Base-by-base conservation (phyloP, 1,140 invertebrate genomes). In the Drosophila tropicalis region DNA sequence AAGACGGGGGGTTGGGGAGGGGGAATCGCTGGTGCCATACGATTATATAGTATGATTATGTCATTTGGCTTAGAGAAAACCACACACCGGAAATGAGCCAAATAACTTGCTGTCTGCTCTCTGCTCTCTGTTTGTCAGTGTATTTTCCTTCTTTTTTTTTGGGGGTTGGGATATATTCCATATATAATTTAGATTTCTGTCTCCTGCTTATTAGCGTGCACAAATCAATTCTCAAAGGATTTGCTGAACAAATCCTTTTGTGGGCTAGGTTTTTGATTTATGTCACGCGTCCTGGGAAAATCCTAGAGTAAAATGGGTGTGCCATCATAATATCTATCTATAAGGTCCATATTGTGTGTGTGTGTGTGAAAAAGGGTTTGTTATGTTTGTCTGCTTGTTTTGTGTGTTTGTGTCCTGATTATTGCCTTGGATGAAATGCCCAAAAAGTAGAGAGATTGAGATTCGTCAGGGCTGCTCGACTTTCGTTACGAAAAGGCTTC, bases 171-270 rank as follows among this genome's bases (percentile, higher is more conserved):
- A 29, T 29, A 29, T 29, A 29, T 29, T 55, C 55, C 29, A 72
- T 68, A 72, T 68, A 89, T 87, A 87, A 87, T 87, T 89, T 90
- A 81, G 81, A 76, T 81, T 85, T 76, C 79, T 70, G 66, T 72
- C 86, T 51, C 58, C 72, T 67, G 68, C 73, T 90, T 90, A 90
- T 90, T 90, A 87, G 87, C 86, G 86, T 90, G 86, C 86, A 90
- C 86, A 73, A 90, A 90, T 90, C 86, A 90, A 90, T 90, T 90
- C 86, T 90, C 86, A 81, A 74, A 81, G 86, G 86, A 90, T 90
- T 90, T 90, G 82, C 73, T 57, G 64, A 81, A 87, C 79, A 87
- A 87, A 90, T 84, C 81, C 69, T 66, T 67, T 61, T 68, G 57
- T 70, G 72, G 54, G 34, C 60, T 34, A 40, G 40, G 32, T 63